These are phyloP conservation scores for Paratilapia polleni DNA, from an alignment of 2,113 vertebrate species.

Conservation along the genomic window DNA sequence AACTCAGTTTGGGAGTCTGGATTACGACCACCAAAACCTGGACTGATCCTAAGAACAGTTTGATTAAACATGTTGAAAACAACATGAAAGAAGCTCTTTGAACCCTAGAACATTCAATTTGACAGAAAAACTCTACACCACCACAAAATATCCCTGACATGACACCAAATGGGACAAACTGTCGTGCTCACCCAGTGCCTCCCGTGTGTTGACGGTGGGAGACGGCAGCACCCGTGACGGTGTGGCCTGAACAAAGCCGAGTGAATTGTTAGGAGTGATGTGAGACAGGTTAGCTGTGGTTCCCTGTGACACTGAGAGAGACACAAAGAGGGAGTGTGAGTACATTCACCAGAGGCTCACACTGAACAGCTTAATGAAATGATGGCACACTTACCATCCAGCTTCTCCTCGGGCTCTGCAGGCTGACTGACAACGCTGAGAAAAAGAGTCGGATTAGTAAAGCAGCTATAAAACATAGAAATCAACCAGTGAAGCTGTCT, in stretches of 20 bases:
- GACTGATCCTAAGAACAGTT: background rate
- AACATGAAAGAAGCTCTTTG: background rate
- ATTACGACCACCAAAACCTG: background rate
- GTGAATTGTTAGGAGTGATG: slow-evolving; percentile 88
- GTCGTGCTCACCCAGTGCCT: slow-evolving; percentile 87
- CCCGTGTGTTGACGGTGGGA: slow-evolving; percentile 92
- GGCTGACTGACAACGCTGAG: slow-evolving; percentile 3
- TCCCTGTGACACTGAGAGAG: slow-evolving; percentile 73
- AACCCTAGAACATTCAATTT: background rate
- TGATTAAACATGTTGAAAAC: background rate
- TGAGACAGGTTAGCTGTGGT: slow-evolving; percentile 81
- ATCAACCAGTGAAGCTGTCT: background rate
- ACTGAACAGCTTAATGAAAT: background rate
- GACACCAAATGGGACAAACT: background rate
- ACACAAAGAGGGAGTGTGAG: background rate
- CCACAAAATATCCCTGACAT: background rate
- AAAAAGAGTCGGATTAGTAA: background rate
- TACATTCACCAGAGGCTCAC: background rate
- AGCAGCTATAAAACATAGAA: background rate
- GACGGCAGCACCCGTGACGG: slow-evolving; percentile 89
- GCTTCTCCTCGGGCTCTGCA: slow-evolving; percentile 30
- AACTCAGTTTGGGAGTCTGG: background rate
- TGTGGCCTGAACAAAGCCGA: slow-evolving; percentile 83
- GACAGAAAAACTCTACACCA: background rate
- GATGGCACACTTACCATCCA: slow-evolving; percentile 49